Evolutionary conservation across 2,888 invertebrate species (phyloP).

Genomic region (Tineola bisselliella): DNA sequence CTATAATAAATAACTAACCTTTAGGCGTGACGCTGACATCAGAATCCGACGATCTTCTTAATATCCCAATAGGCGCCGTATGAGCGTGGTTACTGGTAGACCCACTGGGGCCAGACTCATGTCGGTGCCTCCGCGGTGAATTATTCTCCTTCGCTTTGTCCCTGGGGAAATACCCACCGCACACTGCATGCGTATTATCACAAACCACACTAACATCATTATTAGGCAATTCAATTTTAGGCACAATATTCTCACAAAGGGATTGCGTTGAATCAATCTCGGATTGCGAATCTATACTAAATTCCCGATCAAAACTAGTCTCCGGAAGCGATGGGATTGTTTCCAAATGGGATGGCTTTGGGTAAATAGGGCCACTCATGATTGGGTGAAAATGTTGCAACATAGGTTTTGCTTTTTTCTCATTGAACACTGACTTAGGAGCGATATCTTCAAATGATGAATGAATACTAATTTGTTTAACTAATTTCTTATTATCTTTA

Average conservation of each 20-base stretch:
- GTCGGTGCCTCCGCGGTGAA: constrained; percentile 60
- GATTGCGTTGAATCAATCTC: background rate
- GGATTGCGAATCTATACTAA: constrained; percentile 28
- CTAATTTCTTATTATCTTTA: constrained; percentile 28
- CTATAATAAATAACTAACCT: constrained; percentile 65
- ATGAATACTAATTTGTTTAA: constrained; percentile 47
- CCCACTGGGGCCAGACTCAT: constrained; percentile 59
- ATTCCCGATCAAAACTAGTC: constrained; percentile 38
- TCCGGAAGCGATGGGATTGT: constrained; percentile 57
- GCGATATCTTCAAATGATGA: constrained; percentile 30
- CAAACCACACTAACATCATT: constrained; percentile 59
- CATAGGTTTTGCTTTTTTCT: constrained; percentile 25
- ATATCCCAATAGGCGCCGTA: constrained; percentile 66
- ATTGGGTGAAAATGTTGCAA: constrained; percentile 48
- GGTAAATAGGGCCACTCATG: constrained; percentile 34
- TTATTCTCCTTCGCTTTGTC: constrained; percentile 31
- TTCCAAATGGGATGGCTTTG: constrained; percentile 29
- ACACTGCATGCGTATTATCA: constrained; percentile 67
- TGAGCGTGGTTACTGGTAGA: constrained; percentile 48
- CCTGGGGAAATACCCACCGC: constrained; percentile 45
- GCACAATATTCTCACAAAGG: background rate
- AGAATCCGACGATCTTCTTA: constrained; percentile 90
- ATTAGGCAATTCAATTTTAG: background rate
- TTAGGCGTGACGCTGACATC: constrained; percentile 93
- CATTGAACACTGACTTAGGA: constrained; percentile 20